phyloP scores from a whole-genome alignment of 2,888 invertebrate genomes.

The Cepaea hortensis region DNA sequence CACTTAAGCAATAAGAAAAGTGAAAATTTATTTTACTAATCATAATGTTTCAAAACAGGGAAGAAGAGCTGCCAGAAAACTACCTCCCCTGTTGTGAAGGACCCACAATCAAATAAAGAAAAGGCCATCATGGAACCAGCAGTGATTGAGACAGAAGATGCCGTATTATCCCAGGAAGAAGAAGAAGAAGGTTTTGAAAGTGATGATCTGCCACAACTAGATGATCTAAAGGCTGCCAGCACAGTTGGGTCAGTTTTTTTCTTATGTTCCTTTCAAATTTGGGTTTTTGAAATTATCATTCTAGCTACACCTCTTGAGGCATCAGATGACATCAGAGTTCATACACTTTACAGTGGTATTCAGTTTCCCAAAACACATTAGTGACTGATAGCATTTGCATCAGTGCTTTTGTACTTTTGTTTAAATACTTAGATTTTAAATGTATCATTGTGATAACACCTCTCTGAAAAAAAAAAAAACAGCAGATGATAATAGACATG shows the following conservation, averaged over 20 bases:
- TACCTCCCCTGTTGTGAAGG: constrained; percentile 1
- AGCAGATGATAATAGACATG: too few relatives aligned
- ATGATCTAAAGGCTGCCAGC: constrained; percentile 80
- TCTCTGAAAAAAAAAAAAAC: too few relatives aligned
- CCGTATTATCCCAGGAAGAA: constrained; percentile 54
- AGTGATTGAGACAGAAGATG: constrained; percentile 63
- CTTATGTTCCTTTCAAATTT: not conserved
- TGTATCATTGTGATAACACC: too few relatives aligned
- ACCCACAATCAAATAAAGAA: not conserved
- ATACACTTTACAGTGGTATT: too few relatives aligned
- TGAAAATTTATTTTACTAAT: not conserved
- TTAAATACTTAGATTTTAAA: too few relatives aligned
- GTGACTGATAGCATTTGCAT: too few relatives aligned
- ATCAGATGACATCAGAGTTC: too few relatives aligned
- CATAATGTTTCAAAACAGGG: not conserved
- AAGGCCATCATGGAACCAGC: constrained; percentile 57
- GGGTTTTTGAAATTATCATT: too few relatives aligned
- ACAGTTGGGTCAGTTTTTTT: constrained; percentile 65
- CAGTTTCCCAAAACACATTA: too few relatives aligned
- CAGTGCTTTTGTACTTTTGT: too few relatives aligned
- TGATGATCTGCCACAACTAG: constrained; percentile 81
- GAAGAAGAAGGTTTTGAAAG: constrained; percentile 61
- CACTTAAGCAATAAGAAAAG: too few relatives aligned
- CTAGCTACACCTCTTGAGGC: too few relatives aligned
- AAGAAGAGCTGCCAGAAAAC: not conserved